A percentile compares a stretch with the other conserved stretches of the same genome.
Conservation (phyloP, 1,140 invertebrate species). For the Ceratina japonica region DNA sequence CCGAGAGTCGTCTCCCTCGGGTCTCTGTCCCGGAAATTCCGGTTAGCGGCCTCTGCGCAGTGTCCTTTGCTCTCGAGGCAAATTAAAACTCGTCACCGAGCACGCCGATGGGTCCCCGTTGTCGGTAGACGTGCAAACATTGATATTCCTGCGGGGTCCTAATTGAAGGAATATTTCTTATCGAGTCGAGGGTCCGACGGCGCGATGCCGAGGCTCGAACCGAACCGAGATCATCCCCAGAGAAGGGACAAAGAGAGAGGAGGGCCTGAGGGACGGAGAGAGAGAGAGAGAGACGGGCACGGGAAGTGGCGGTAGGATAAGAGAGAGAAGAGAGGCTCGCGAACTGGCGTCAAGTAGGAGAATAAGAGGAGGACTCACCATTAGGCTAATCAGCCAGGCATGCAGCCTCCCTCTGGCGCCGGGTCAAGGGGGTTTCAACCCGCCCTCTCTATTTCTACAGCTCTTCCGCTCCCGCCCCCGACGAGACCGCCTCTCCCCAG, state of each 20-base stretch:
- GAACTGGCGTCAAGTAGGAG: conserved; percentile 75
- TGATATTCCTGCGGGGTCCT: conserved; percentile 64
- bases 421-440: conserved; percentile 73
- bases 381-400: conserved; percentile 78
- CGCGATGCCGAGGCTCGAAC: conserved; percentile 56
- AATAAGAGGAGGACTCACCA: conserved; percentile 75
- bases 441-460: conserved; percentile 64
- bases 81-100: conserved; percentile 20
- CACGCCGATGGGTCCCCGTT: conserved; percentile 7
- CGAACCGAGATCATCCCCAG: conserved; percentile 42
- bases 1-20: neutral
- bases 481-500: conserved; percentile 19
- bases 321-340: conserved; percentile 46
- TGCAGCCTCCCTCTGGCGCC: conserved; percentile 67
- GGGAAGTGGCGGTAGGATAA: conserved; percentile 28
- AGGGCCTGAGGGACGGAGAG: neutral
- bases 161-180: conserved; percentile 75
- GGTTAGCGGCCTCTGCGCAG: neutral
- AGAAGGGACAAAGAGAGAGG: conserved; percentile 42
- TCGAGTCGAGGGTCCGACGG: conserved; percentile 67
- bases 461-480: conserved; percentile 27
- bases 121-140: conserved; percentile 65
- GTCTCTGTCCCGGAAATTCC: neutral
- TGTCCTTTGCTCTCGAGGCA: conserved; percentile 28
- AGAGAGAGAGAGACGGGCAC: neutral